Conservation (phyloP, 1,140 invertebrate species). For the Bathynomus jamesi region DNA sequence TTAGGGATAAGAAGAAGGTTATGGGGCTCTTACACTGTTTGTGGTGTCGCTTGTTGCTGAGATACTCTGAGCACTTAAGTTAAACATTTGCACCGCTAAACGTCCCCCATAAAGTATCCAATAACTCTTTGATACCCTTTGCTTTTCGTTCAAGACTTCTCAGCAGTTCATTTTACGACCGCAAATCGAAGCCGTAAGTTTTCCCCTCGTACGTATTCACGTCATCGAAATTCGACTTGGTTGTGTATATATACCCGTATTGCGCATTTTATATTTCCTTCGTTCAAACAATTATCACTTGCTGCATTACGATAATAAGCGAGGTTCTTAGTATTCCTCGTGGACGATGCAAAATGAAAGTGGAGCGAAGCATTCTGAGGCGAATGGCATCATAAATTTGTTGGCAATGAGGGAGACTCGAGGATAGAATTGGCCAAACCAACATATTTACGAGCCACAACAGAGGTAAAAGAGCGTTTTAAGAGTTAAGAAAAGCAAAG, state of each 20-base stretch:
- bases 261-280: too few species aligned
- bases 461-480: not conserved
- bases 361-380: not conserved
- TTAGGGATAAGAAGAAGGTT: not conserved
- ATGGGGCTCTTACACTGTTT: not conserved
- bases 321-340: too few species aligned
- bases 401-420: not conserved
- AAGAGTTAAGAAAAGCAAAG: not conserved
- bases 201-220: too few species aligned
- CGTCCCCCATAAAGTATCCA: not conserved
- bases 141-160: not conserved
- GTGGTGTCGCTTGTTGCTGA: not conserved
- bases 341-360: not conserved
- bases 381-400: not conserved
- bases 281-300: too few species aligned
- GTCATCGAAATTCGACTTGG: too few species aligned
- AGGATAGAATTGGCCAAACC: constrained; percentile 1
- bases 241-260: too few species aligned
- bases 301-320: too few species aligned
- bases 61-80: not conserved
- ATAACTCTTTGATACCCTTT: not conserved
- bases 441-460: not conserved
- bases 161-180: too few species aligned
- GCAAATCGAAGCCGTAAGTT: too few species aligned
- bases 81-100: not conserved